phyloP scores from a whole-genome alignment of 2,888 invertebrate species.

The Lottia gigantea region DNA sequence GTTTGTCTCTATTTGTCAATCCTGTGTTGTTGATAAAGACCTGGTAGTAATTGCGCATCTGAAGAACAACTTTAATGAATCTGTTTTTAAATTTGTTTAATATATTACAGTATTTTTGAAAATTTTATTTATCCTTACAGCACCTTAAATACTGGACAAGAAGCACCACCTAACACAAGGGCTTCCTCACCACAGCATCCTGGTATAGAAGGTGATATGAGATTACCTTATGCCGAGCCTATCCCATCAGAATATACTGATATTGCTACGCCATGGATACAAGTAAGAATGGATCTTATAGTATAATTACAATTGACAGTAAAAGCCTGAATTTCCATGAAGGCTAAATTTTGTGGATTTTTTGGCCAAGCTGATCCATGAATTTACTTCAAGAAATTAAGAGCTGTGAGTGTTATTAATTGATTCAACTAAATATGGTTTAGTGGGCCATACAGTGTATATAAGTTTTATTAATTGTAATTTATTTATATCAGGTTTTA shows the following conservation, averaged over 20 bases:
- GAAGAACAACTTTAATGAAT: background rate
- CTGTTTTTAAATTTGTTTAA: background rate
- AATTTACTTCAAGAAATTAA: no score
- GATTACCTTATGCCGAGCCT: constrained; percentile 61
- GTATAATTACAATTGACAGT: no score
- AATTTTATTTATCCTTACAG: constrained; percentile 15
- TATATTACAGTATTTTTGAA: background rate
- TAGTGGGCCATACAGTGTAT: no score
- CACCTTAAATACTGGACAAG: constrained; percentile 30
- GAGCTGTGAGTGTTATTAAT: no score
- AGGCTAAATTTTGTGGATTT: no score
- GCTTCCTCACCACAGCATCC: constrained; percentile 52
- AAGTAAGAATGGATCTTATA: constrained; percentile 37
- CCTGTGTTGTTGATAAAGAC: no score
- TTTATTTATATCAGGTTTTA: constrained; percentile 54
- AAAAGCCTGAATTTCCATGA: no score
- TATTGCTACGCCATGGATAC: constrained; percentile 60
- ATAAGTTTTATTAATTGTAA: background rate
- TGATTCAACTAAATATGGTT: background rate
- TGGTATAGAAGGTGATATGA: constrained; percentile 32
- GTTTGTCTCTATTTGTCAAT: no score
- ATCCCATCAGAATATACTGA: constrained; percentile 54
- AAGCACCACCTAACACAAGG: constrained; percentile 51
- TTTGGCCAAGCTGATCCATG: no score
- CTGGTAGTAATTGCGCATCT: background rate